Evolutionary conservation across 2,888 invertebrate genomes (phyloP), one percentile per base, ranked within the genome.

Genomic region (Tetragonisca angustula): DNA sequence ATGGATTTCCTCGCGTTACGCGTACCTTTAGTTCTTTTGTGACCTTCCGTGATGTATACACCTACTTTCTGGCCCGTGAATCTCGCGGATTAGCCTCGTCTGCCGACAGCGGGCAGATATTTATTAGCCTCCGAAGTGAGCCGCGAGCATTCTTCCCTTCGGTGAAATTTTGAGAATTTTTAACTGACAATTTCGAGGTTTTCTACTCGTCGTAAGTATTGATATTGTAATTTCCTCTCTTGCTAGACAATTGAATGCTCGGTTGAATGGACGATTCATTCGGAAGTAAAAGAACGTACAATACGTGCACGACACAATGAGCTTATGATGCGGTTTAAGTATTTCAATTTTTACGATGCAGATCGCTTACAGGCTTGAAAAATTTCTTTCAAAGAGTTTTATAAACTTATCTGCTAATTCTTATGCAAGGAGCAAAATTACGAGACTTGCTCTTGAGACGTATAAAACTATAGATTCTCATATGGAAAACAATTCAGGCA

Each of bases 331-430:
- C 2, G 43, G 9, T 9, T 43, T 43, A 43, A 73, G 27, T 84
- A 84, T 54, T 64, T 69, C 76, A 83, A 88, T 88, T 83, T 87
- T 88, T 88, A 79, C 65, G 75, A 83, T 73, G 85, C 73, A 79
- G 83, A 73, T 74, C 82, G 69, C 24, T 76, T 76, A 49, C 49
- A 43, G 9, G 61, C 27, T 79, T 72, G 64, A 36, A 2, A 32
- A 36, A 21, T 21, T 65, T 65, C 2, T 11, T 32, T 3, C 0
- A 24, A 19, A 9, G 4, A 15, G 0, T 15, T 2, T 59, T n/a
- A 15, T n/a, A n/a, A n/a, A 59, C 15, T n/a, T 59, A n/a, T n/a
- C 15, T 13, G 15, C n/a, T n/a, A n/a, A n/a, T 56, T n/a, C n/a
- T 56, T 13, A 0, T 5, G 56, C 21, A 13, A 59, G 56, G 15